Conservation (phyloP, 2,888 invertebrate genomes). For the Heliconius erato region DNA sequence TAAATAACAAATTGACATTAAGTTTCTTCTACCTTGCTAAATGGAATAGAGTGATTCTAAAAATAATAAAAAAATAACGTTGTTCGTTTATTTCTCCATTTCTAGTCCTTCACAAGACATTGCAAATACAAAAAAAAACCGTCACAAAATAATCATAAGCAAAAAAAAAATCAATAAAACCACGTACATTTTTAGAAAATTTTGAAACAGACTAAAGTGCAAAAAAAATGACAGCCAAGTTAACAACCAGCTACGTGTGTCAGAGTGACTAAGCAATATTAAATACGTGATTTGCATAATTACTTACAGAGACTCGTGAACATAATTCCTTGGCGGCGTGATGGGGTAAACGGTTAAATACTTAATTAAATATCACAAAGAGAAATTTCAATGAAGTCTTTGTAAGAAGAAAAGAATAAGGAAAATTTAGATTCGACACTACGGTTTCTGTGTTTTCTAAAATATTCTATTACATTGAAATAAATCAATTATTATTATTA, state of each 20-base stretch:
- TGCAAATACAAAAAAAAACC: neutral
- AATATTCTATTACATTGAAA: too few species aligned
- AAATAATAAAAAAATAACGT: neutral
- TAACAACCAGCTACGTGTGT: slow-evolving; percentile 8
- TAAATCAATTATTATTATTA: too few species aligned
- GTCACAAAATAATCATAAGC: neutral
- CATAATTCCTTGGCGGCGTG: slow-evolving; percentile 77
- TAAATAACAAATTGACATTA: too few species aligned
- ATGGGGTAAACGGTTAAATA: slow-evolving; percentile 54
- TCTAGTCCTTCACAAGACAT: neutral
- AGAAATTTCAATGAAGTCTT: slow-evolving; percentile 2
- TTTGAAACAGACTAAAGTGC: slow-evolving; percentile 12
- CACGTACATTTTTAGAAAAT: neutral
- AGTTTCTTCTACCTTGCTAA: too few species aligned
- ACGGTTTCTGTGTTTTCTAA: too few species aligned
- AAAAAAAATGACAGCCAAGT: slow-evolving; percentile 3
- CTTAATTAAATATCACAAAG: slow-evolving; percentile 31
- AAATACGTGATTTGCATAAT: slow-evolving; percentile 32
- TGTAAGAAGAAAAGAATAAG: neutral
- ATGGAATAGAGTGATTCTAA: neutral
- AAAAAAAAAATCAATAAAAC: neutral
- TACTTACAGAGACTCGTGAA: slow-evolving; percentile 81
- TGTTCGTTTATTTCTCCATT: neutral
- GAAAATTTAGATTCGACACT: neutral
- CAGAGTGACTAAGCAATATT: slow-evolving; percentile 17